A percentile compares a stretch with the other conserved stretches of the same genome.
Conservation (phyloP, 2,888 invertebrate species). For the Cylloceria caligata region DNA sequence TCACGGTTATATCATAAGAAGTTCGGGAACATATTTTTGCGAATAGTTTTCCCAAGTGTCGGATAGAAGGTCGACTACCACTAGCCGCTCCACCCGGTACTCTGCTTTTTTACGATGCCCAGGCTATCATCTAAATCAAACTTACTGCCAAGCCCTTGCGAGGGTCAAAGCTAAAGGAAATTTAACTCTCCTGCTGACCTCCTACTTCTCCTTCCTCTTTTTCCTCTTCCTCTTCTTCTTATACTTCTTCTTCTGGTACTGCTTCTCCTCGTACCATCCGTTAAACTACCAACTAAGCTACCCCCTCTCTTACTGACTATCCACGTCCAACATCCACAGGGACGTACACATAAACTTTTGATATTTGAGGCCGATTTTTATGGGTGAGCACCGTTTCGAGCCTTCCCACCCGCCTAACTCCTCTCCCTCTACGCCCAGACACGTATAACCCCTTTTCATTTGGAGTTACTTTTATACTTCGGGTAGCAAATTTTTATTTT, state of each 20-base stretch:
- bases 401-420: constrained; percentile 15
- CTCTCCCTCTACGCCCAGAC: constrained; percentile 56
- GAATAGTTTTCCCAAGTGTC: neutral
- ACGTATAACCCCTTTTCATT: constrained; percentile 64
- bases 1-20: constrained; percentile 2
- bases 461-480: constrained; percentile 58
- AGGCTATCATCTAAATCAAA: constrained; percentile 69
- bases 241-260: constrained; percentile 23
- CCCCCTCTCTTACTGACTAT: neutral
- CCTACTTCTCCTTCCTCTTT: constrained; percentile 21
- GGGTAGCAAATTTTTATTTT: constrained; percentile 58
- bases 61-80: constrained; percentile 27
- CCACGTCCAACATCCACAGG: constrained; percentile 67
- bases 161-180: constrained; percentile 55
- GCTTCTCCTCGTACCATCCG: constrained; percentile 31
- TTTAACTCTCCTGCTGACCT: constrained; percentile 36
- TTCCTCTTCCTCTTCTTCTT: constrained; percentile 19
- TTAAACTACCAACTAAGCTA: constrained; percentile 63
- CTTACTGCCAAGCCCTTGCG: constrained; percentile 49
- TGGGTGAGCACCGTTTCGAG: constrained; percentile 53
- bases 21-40: constrained; percentile 32
- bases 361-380: constrained; percentile 70
- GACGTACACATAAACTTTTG: constrained; percentile 55
- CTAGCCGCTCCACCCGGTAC: constrained; percentile 1
- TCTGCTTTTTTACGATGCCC: constrained; percentile 47